Evolutionary conservation across 1,140 invertebrate species (phyloP).

Genomic region (Camponotus pennsylvanicus): DNA sequence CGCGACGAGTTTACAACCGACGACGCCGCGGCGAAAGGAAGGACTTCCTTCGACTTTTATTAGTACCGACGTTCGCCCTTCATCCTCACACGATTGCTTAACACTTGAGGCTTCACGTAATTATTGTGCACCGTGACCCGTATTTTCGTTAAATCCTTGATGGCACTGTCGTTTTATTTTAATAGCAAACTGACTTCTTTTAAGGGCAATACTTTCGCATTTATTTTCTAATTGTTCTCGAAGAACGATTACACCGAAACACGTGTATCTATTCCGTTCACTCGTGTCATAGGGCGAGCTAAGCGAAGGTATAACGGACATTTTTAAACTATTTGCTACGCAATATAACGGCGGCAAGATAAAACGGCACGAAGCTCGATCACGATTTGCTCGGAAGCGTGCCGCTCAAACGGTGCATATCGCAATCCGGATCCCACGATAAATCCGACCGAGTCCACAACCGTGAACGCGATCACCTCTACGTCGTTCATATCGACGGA

Average conservation of each 20-base stretch:
- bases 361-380: slow-evolving; percentile 5
- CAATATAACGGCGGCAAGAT: slow-evolving; percentile 11
- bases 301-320: background rate
- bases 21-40: slow-evolving; percentile 41
- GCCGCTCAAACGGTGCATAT: slow-evolving; percentile 42
- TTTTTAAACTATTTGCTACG: slow-evolving; percentile 21
- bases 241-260: background rate
- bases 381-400: slow-evolving; percentile 43
- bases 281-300: slow-evolving; percentile 6
- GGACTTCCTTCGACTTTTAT: slow-evolving; percentile 46
- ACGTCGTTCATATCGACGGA: slow-evolving; percentile 7
- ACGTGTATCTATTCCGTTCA: background rate
- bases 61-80: slow-evolving; percentile 24
- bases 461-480: slow-evolving; percentile 33
- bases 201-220: slow-evolving; percentile 8
- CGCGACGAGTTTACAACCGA: slow-evolving; percentile 10
- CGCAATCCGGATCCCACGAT: slow-evolving; percentile 48
- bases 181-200: slow-evolving; percentile 41
- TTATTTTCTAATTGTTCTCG: slow-evolving; percentile 26
- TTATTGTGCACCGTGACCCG: slow-evolving; percentile 55
- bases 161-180: slow-evolving; percentile 41
- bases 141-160: slow-evolving; percentile 66
- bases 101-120: background rate
- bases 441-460: slow-evolving; percentile 35
- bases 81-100: slow-evolving; percentile 17